A percentile compares a stretch with the other conserved stretches of the same genome.
Conservation (phyloP, 2,797 vertebrate species). For the Coccyzus lansbergi region DNA sequence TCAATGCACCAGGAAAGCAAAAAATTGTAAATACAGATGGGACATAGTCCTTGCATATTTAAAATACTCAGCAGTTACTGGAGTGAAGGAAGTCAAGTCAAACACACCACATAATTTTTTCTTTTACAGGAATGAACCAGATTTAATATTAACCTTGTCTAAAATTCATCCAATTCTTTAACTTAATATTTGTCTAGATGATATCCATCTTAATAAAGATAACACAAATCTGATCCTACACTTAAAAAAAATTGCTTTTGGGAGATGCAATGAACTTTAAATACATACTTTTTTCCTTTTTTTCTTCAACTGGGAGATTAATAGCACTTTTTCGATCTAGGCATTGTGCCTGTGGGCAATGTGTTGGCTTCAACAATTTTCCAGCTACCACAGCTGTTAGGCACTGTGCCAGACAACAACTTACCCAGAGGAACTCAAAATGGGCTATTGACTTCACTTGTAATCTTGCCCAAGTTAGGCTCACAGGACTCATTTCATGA, state of each 20-base stretch:
- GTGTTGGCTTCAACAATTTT: neutral
- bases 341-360: neutral
- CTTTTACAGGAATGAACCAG: neutral
- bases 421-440: neutral
- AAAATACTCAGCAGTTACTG: neutral
- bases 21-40: neutral
- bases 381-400: neutral
- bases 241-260: neutral
- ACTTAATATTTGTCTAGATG: slow-evolving; percentile 16
- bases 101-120: neutral
- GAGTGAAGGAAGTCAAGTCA: neutral
- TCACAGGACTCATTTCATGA: neutral
- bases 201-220: neutral
- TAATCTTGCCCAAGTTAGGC: neutral
- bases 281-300: accelerated
- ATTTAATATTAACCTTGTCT: neutral
- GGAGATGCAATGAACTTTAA: neutral
- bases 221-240: neutral
- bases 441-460: neutral
- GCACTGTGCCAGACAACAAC: neutral
- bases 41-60: neutral
- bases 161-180: neutral
- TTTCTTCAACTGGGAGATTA: neutral
- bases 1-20: neutral
- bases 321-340: neutral